Base-by-base conservation (phyloP, 1,140 invertebrate species). In the Teleogryllus occipitalis region DNA sequence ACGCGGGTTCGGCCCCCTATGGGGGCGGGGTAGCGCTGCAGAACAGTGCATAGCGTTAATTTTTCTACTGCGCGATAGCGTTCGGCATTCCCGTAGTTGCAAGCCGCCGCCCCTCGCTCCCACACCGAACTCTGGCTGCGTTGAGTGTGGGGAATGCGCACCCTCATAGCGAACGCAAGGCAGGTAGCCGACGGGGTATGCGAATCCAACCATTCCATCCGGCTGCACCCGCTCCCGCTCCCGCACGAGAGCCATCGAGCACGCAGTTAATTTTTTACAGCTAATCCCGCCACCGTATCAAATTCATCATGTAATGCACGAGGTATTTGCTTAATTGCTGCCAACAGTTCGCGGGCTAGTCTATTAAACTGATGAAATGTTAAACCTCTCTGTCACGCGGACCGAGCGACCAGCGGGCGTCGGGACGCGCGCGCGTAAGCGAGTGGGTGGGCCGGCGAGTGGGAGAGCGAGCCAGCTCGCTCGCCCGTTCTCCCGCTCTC, bases 281-380 rank as follows among this genome's bases (percentile, higher is more conserved):
- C 54, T 65, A 65, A 65, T 65, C 10, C 54, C 18, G 54, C 18
- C 18, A 65, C 54, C 18, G 54, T 65, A 65, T 65, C 54, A 65
- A 65, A 65, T 65, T 65, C 54, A 65, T 65, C 54, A 65, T 65
- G 54, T 14, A 65, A 65, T 65, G 54, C 54, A 65, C 54, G 54
- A 65, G 54, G 54, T 65, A 65, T 65, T 65, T 65, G 54, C 54
- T 65, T 65, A 65, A 65, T 65, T 65, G 54, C 54, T 65, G 18
- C 54, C 54, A 65, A 10, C 54, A 10, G 54, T 65, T 65, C 54
- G 10, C 54, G 54, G 27, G 54, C 54, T 65, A 65, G 54, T 65
- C 18, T 65, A 65, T 65, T 65, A 65, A 65, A 65, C 54, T 65
- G 54, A 65, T 65, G 54, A 65, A 65, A 65, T 65, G 54, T 65